These are phyloP conservation scores for Temnothorax longispinosus DNA, from an alignment of 1,140 invertebrate genomes.

Conservation along the genomic window DNA sequence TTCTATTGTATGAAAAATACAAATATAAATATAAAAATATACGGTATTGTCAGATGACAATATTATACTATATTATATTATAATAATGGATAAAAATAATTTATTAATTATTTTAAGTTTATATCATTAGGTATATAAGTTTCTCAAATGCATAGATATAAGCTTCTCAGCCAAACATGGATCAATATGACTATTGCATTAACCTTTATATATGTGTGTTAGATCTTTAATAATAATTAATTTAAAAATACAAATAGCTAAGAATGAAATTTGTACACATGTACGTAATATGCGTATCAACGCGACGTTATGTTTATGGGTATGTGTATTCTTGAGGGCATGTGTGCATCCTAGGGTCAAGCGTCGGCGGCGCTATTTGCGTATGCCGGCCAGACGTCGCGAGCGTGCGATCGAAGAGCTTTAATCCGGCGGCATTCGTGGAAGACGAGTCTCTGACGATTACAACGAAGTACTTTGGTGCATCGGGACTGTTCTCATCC, in stretches of 20 bases:
- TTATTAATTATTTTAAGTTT: neutral
- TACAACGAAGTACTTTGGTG: slow-evolving; percentile 60
- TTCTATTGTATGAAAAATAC: neutral
- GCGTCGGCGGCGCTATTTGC: slow-evolving; percentile 28
- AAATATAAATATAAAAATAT: neutral
- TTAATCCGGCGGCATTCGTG: slow-evolving; percentile 64
- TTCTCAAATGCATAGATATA: neutral
- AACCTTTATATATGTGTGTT: neutral
- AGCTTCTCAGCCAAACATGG: neutral
- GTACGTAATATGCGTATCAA: neutral
- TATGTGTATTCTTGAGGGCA: too few species aligned
- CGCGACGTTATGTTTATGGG: neutral
- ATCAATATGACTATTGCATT: neutral
- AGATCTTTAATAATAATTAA: slow-evolving; percentile 14
- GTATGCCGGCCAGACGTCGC: slow-evolving; percentile 24
- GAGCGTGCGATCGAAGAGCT: slow-evolving; percentile 45
- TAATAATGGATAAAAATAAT: neutral
- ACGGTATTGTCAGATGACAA: neutral
- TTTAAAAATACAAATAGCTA: neutral
- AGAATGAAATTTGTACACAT: neutral
- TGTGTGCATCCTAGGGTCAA: neutral
- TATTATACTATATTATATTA: neutral
- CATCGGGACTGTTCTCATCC: slow-evolving; percentile 53
- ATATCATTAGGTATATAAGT: neutral
- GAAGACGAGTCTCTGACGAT: slow-evolving; percentile 62